Evolutionary conservation across 1,140 invertebrate genomes (phyloP), one percentile per base, ranked within the genome.

Genomic region (Olivierus martensii): DNA sequence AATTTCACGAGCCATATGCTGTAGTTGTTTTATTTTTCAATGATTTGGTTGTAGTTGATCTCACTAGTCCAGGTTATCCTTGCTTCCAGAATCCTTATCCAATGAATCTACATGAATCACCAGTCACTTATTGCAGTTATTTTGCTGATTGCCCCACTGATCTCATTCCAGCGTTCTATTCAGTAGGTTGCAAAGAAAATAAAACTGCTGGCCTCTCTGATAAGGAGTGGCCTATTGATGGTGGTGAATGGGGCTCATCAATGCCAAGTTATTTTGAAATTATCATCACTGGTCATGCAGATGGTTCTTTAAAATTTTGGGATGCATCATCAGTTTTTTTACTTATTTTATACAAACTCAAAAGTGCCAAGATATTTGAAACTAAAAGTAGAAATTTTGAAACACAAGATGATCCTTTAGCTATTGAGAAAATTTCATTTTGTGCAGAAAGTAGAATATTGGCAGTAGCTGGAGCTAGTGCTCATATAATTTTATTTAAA

Each of bases 21-120:
- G 87, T 99, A 66, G 87, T 96, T 62, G 94, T 97, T 61, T 76
- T 99, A 54, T 79, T 99, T 59, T 89, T 94, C 73, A 94, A 93
- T 75, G 95, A 99, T 73, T 77, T 99, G 65, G 91, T 99, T 63
- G 84, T 98, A 58, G 91, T 99, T 68, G 95, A 99, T 74, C 77
- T 99, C 61, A 79, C 84, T 66, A 85, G 87, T 41, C 79, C 82
- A 45, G 93, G 93, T 9, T 99, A 96, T 75, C 93, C 95, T 14
- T 95, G 91, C 71, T 95, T 96, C 74, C 92, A 98, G 71, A 96
- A 96, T 76, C 96, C 94, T 43, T 97, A 99, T 76, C 87, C 94
- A 41, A 97, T 98, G 91, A 92, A 99, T 73, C 79, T 99, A 59
- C 94, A 98, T 72, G 93, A 97, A 73, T 93, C 89, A 49, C 85